Base-by-base conservation (phyloP, 1,140 invertebrate genomes). In the Agrypnia vestita region DNA sequence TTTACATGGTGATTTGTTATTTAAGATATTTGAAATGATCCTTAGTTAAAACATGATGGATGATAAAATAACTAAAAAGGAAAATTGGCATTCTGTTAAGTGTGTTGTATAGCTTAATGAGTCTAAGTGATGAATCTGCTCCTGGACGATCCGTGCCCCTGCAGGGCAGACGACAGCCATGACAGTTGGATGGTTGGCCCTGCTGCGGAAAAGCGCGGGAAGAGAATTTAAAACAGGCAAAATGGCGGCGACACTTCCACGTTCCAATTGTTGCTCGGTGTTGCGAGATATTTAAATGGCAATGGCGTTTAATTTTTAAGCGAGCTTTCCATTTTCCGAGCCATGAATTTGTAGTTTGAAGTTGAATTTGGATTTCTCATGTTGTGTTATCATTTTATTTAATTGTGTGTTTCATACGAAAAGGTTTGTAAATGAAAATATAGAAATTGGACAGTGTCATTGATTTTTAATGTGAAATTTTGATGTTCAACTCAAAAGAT, bases 221-320 rank as follows among this genome's bases (percentile, higher is more conserved):
- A 73, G 69, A 64, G 77, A 73, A 79, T 79, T 79, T 79, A 61
- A 79, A 79, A 74, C 71, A 79, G 71, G 43, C 51, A 74, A 79
- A 79, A 79, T 79, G 77, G 77, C 69, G 77, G 59, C 76, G 76
- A 78, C 49, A 78, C 43, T 74, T 67, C 44, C 59, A 51, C 75
- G 61, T 77, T 67, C 61, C 59, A 77, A 77, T 64, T 77, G 59
- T 59, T 76, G 73, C 73, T 76, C 73, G 73, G 73, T 76, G 73
- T 76, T 76, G 73, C 73, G 73, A 76, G 73, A 76, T 76, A 76
- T 76, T 76, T 62, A 62, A 76, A 76, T 62, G 55, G 73, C 56
- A 61, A 49, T 71, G 44, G 67, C 47, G 67, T 71, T 71, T 51
- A 71, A 71, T 71, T 71, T 71, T 71, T 49, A 49, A 71, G 13